Percentiles rank a stretch among this genome's conserved stretches.
Evolutionary conservation across 2,888 invertebrate genomes (phyloP).

Genomic region (Scaptomyza polygonia): DNA sequence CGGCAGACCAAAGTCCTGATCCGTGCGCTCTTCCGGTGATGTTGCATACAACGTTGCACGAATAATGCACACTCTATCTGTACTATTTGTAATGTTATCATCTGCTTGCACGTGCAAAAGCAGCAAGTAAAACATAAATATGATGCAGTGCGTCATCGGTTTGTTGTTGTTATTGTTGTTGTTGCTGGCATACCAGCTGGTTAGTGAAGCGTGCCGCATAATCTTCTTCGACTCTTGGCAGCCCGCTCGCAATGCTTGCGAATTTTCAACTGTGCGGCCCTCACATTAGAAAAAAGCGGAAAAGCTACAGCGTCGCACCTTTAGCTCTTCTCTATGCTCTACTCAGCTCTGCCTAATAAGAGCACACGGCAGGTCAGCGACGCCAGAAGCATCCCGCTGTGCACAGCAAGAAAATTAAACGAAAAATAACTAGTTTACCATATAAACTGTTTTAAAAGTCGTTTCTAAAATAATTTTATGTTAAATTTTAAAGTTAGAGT

Average conservation of each 20-base stretch:
- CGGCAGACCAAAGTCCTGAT: slow-evolving; percentile 65
- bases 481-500: background rate
- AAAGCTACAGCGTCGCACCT: slow-evolving; percentile 51
- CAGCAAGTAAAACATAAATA: slow-evolving; percentile 24
- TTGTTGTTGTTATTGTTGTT: background rate
- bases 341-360: slow-evolving; percentile 26
- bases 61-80: slow-evolving; percentile 48
- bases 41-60: slow-evolving; percentile 61
- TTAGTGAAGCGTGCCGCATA: slow-evolving; percentile 63
- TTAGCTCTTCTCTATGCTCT: slow-evolving; percentile 15
- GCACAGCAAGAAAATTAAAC: slow-evolving; percentile 7
- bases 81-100: background rate
- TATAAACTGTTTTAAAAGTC: background rate
- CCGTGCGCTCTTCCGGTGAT: slow-evolving; percentile 34
- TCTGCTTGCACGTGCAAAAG: slow-evolving; percentile 30
- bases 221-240: slow-evolving; percentile 15
- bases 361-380: slow-evolving; percentile 36
- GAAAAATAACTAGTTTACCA: background rate
- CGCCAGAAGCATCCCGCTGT: slow-evolving; percentile 10
- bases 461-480: background rate
- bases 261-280: slow-evolving; percentile 64
- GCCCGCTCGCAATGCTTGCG: slow-evolving; percentile 53
- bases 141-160: slow-evolving; percentile 60
- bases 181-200: slow-evolving; percentile 38
- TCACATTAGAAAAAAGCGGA: slow-evolving; percentile 46